These are phyloP conservation scores for Melieria crassipennis DNA, from an alignment of 2,888 invertebrate species.

Conservation along the genomic window DNA sequence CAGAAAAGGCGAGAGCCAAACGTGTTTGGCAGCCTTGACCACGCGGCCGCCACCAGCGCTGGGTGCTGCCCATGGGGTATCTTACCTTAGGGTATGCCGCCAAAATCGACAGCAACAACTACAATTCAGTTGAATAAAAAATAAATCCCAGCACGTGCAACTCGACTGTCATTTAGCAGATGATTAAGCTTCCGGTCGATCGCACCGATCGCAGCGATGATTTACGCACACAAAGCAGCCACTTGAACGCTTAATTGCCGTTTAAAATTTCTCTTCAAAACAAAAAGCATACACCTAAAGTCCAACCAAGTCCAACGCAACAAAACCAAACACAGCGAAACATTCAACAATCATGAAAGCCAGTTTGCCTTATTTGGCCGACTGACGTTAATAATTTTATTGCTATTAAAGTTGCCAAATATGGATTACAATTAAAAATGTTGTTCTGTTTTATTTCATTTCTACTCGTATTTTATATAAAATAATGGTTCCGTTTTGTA, in stretches of 20 bases:
- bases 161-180: not conserved
- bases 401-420: conserved; percentile 42
- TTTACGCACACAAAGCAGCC: conserved; percentile 11
- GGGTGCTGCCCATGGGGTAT: not conserved
- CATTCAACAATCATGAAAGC: conserved; percentile 36
- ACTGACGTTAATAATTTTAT: conserved; percentile 52
- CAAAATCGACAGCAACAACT: not conserved
- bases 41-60: conserved; percentile 23
- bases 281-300: no score
- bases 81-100: not conserved
- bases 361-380: conserved; percentile 33
- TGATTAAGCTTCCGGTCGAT: conserved; percentile 33
- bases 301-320: not conserved
- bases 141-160: conserved; percentile 55
- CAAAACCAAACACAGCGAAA: conserved; percentile 14
- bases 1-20: conserved; percentile 7
- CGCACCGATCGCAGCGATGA: not conserved
- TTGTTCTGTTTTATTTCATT: conserved; percentile 15
- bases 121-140: not conserved
- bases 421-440: conserved; percentile 38
- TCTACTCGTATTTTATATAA: not conserved
- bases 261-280: conserved; percentile 5
- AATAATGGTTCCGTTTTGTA: not conserved
- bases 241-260: not conserved
- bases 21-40: conserved; percentile 40